A percentile compares a stretch with the other conserved stretches of the same genome.
These are phyloP conservation scores for Ahaetulla prasina DNA, from an alignment of 2,113 vertebrate genomes.

Conservation along the genomic window DNA sequence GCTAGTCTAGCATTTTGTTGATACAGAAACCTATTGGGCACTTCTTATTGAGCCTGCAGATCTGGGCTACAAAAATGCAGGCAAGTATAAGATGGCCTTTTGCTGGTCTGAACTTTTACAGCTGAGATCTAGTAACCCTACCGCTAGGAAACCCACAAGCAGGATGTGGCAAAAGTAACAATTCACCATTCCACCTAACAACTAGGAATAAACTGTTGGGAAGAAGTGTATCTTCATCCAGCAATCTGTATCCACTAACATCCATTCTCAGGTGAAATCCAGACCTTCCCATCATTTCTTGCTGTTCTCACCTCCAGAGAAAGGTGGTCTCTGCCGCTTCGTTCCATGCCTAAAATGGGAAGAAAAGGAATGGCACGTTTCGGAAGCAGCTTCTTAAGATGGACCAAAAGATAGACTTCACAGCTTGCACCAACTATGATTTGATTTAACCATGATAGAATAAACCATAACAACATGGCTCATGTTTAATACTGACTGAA, in stretches of 20 bases:
- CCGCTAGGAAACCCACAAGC: not conserved
- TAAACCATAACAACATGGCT: not conserved
- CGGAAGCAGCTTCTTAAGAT: not conserved
- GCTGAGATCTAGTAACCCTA: not conserved
- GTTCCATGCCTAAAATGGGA: conserved; percentile 9
- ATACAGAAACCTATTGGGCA: not conserved
- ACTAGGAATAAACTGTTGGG: not conserved
- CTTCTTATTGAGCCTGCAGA: not conserved
- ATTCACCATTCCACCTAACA: not conserved
- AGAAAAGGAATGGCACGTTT: not conserved
- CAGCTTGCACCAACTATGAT: not conserved
- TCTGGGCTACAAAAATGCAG: not conserved
- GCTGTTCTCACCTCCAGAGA: conserved; percentile 8
- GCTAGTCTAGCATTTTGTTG: not conserved
- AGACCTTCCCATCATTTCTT: not conserved
- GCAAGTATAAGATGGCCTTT: not conserved
- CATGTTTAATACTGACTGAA: not conserved
- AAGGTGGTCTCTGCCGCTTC: not conserved
- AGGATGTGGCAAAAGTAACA: not conserved
- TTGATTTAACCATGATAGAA: not conserved
- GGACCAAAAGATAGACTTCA: not conserved
- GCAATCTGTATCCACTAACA: not conserved
- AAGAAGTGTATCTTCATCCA: not conserved
- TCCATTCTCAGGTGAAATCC: not conserved
- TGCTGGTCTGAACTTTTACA: not conserved